These are phyloP conservation scores for Trachymyrmex cornetzi DNA, from an alignment of 1,140 invertebrate genomes.

Conservation along the genomic window DNA sequence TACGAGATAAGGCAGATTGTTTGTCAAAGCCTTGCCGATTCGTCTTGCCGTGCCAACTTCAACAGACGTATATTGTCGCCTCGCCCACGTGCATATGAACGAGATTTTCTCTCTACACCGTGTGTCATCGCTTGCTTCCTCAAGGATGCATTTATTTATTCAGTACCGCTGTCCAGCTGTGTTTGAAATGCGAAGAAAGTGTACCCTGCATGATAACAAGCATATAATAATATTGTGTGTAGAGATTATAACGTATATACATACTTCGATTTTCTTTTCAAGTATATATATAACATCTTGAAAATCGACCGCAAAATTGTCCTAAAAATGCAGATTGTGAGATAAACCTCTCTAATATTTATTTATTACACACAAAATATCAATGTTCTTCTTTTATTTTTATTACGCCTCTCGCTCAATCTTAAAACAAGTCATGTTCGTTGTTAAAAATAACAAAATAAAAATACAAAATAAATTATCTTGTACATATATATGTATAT, in stretches of 20 bases:
- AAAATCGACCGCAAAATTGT: neutral
- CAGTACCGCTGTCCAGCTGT: conserved; percentile 35
- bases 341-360: neutral
- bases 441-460: neutral
- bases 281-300: neutral
- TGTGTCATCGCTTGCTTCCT: conserved; percentile 48
- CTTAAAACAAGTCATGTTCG: neutral
- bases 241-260: conserved; percentile 6
- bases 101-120: conserved; percentile 67
- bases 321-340: neutral
- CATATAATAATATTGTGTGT: conserved; percentile 35
- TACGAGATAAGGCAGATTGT: conserved; percentile 73
- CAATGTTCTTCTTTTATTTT: neutral
- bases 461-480: conserved; percentile 3
- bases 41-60: conserved; percentile 69
- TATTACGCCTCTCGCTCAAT: neutral
- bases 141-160: conserved; percentile 65
- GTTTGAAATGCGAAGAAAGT: conserved; percentile 39
- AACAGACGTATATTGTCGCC: conserved; percentile 65
- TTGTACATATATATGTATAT: neutral
- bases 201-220: conserved; percentile 17
- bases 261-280: conserved; percentile 3
- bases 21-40: conserved; percentile 71
- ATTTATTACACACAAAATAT: neutral
- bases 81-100: conserved; percentile 68